A percentile compares a stretch with the other conserved stretches of the same genome.
These are phyloP conservation scores for Pseudolaguvia tuberculata DNA, from an alignment of 2,113 vertebrate species.

Conservation along the genomic window DNA sequence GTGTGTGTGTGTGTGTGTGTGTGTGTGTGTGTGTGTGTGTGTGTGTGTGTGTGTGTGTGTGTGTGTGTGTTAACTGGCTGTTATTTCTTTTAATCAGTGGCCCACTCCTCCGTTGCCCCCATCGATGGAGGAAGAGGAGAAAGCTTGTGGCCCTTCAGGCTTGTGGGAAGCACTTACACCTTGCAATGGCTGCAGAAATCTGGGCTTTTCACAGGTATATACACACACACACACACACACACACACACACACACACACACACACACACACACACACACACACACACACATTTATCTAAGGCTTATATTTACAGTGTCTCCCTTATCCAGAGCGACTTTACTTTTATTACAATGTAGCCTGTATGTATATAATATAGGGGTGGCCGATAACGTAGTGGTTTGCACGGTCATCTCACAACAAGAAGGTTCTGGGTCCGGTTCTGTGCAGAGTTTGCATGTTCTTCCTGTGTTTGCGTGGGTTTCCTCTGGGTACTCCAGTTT, in stretches of 20 bases:
- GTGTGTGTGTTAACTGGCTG: not conserved
- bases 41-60: not conserved
- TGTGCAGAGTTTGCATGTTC: too few relatives aligned
- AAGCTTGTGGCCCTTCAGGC: constrained; percentile 83
- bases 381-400: too few relatives aligned
- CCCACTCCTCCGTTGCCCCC: constrained; percentile 72
- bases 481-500: too few relatives aligned
- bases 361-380: not conserved
- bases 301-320: too few relatives aligned
- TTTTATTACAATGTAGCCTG: too few relatives aligned
- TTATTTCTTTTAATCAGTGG: constrained; percentile 61
- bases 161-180: constrained; percentile 93
- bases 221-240: constrained; percentile 18
- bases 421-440: too few relatives aligned
- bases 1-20: too few relatives aligned
- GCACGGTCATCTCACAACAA: too few relatives aligned
- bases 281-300: too few relatives aligned
- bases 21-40: too few relatives aligned
- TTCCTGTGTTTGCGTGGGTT: too few relatives aligned
- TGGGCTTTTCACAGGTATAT: constrained; percentile 86
- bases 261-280: not conserved
- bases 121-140: constrained; percentile 79
- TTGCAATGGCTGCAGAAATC: constrained; percentile 90
- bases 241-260: constrained; percentile 1
- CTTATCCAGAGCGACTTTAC: too few relatives aligned